phyloP scores from a whole-genome alignment of 2,888 invertebrate species.

The Troglohyphantes excavatus region DNA sequence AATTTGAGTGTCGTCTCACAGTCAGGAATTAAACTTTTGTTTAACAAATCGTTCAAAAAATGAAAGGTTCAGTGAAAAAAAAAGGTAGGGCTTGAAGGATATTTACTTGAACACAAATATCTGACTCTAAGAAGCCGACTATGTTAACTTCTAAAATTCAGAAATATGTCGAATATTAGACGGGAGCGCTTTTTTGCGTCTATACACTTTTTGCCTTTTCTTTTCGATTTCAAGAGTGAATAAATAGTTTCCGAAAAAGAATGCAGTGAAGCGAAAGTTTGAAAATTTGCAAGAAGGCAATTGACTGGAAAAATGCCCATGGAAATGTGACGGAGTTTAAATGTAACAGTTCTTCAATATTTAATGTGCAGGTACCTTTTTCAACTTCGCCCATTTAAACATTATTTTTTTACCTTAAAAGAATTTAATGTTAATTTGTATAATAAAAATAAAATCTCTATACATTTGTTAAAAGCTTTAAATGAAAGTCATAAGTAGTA shows the following conservation, averaged over 20 bases:
- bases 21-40: slow-evolving; percentile 35
- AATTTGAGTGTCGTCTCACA: slow-evolving; percentile 6
- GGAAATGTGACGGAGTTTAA: slow-evolving; percentile 33
- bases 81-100: not conserved
- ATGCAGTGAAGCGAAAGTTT: slow-evolving; percentile 20
- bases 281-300: slow-evolving; percentile 27
- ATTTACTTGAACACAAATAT: slow-evolving; percentile 20
- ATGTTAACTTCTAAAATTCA: slow-evolving; percentile 30
- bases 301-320: slow-evolving; percentile 37
- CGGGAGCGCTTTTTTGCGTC: not conserved
- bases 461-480: no score
- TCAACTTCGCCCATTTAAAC: no score
- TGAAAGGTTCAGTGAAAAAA: not conserved
- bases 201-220: not conserved
- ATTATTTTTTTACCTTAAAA: no score
- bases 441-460: no score
- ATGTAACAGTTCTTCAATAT: slow-evolving; percentile 11
- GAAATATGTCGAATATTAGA: slow-evolving; percentile 14
- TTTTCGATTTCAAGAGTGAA: not conserved
- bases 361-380: no score
- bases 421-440: no score
- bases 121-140: not conserved
- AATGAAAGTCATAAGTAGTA: no score
- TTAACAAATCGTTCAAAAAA: not conserved
- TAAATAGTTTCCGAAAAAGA: slow-evolving; percentile 18